Conservation (phyloP, 2,113 vertebrate species). For the Nesoenas mayeri region DNA sequence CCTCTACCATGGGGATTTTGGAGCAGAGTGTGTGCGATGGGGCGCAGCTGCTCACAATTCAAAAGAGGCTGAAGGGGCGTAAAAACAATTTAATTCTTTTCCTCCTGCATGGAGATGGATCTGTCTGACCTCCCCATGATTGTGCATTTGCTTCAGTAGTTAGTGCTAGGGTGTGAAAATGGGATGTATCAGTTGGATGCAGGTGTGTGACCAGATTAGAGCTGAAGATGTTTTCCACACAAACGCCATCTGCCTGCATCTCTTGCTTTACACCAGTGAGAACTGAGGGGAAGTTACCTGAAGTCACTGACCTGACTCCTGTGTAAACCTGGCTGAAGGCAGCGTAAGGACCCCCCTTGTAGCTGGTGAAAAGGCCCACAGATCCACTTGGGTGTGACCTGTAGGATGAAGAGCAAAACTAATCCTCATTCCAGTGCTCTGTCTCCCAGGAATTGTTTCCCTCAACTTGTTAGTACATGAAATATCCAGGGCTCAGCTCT, state of each 20-base stretch:
- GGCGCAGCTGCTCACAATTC: not conserved
- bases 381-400: not conserved
- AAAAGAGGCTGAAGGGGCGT: not conserved
- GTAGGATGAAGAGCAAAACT: not conserved
- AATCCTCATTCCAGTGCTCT: not conserved
- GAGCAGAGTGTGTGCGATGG: not conserved
- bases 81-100: not conserved
- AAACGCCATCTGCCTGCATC: accelerated
- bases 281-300: not conserved
- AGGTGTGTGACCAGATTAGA: not conserved
- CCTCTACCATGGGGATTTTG: conserved; percentile 18
- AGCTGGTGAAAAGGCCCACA: not conserved
- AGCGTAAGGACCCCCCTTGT: not conserved
- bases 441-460: not conserved
- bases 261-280: not conserved
- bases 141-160: not conserved
- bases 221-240: not conserved
- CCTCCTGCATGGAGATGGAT: not conserved
- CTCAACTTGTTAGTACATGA: not conserved
- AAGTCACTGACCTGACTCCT: not conserved
- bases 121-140: not conserved
- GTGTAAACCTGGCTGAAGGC: not conserved
- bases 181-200: not conserved
- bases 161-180: not conserved
- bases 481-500: not conserved